Percentiles rank a stretch among this genome's conserved stretches.
Evolutionary conservation across 2,113 vertebrate genomes (phyloP).

Genomic region (Oreochromis spilurus): DNA sequence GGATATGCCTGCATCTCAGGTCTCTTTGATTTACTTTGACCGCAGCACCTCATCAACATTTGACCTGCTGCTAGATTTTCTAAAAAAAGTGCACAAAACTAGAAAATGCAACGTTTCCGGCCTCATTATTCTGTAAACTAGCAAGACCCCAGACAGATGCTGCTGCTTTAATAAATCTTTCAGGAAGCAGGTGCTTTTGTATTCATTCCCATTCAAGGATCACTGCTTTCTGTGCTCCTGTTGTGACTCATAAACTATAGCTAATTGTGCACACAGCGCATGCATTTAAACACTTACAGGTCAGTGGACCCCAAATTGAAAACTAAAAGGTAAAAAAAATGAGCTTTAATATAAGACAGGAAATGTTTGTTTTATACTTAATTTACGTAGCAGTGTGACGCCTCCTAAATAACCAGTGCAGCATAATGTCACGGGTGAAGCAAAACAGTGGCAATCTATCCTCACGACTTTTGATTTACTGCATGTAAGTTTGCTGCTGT

Average conservation of each 20-base stretch:
- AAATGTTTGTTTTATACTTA: background rate
- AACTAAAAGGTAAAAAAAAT: background rate
- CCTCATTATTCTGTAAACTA: slow-evolving; percentile 12
- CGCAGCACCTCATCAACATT: background rate
- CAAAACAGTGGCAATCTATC: background rate
- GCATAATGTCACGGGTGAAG: background rate
- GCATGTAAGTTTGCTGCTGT: background rate
- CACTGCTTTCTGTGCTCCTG: background rate
- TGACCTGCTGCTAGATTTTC: background rate
- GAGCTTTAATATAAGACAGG: background rate
- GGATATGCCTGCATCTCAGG: background rate
- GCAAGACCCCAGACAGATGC: background rate
- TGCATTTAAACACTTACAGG: background rate
- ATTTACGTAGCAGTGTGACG: background rate
- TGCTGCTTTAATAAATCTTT: slow-evolving; percentile 35
- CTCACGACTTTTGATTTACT: slow-evolving; percentile 2
- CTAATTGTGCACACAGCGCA: background rate
- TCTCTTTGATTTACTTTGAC: background rate
- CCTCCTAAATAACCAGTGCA: background rate
- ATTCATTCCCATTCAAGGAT: background rate
- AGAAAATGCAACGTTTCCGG: background rate
- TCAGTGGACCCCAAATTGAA: background rate
- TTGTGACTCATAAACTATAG: background rate
- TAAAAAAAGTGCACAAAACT: background rate
- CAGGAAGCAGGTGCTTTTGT: background rate